phyloP scores from a whole-genome alignment of 2,888 invertebrate genomes.

The Dioctria linearis region DNA sequence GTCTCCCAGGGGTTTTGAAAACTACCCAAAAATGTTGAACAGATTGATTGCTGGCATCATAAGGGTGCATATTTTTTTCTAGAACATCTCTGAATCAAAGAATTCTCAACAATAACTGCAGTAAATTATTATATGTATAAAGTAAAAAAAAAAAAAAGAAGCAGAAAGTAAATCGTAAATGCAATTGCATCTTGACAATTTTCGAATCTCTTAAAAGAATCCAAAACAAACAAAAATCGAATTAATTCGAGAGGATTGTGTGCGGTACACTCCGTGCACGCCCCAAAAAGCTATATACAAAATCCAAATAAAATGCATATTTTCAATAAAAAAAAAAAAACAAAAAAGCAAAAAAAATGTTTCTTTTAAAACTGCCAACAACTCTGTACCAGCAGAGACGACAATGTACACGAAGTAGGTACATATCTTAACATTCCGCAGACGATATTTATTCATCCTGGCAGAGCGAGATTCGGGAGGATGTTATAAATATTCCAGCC shows the following conservation, averaged over 20 bases:
- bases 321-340: background rate
- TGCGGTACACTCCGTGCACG: background rate
- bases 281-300: background rate
- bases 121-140: background rate
- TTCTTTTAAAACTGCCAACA: background rate
- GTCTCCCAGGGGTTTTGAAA: no score
- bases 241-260: constrained; percentile 4
- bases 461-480: constrained; percentile 14
- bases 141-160: background rate
- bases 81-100: no score
- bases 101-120: no score
- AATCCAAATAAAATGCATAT: constrained; percentile 1
- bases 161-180: background rate
- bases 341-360: background rate
- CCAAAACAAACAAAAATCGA: background rate
- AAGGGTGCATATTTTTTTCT: no score
- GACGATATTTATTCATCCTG: constrained; percentile 20
- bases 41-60: no score
- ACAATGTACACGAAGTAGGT: background rate
- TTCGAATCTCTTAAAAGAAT: background rate
- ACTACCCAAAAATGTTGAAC: no score
- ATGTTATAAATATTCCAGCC: constrained; percentile 25
- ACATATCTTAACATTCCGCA: background rate
- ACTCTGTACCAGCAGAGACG: background rate
- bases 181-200: background rate